Percentiles rank a stretch among this genome's conserved stretches.
Conservation (phyloP, 2,797 vertebrate species). For the Pipistrellus nathusii region DNA sequence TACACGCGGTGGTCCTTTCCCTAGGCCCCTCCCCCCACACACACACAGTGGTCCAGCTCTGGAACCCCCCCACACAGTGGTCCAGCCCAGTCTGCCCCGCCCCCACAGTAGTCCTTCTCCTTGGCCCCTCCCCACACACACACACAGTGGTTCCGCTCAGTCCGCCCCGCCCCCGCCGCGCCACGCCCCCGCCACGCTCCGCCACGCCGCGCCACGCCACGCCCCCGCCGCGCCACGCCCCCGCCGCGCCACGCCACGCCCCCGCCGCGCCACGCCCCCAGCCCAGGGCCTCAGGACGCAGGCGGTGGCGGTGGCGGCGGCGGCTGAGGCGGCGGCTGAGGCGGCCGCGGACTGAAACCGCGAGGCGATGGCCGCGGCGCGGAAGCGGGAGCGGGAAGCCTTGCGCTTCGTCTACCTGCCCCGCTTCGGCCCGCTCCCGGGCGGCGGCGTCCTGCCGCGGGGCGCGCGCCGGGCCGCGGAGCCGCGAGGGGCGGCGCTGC, state of each 20-base stretch:
- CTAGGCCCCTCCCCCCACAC: not conserved
- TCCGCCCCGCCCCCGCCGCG: too few species aligned
- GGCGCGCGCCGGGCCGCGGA: not conserved
- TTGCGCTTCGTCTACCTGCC: slow-evolving; percentile 75
- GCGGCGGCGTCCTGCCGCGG: slow-evolving; percentile 69
- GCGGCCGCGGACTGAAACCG: fast-evolving
- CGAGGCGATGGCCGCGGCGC: fast-evolving
- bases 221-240: too few species aligned
- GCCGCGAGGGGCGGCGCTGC: not conserved
- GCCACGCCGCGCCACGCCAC: too few species aligned
- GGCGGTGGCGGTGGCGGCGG: too few species aligned
- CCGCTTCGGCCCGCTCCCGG: slow-evolving; percentile 83
- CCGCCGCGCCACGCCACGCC: too few species aligned
- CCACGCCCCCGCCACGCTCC: too few species aligned
- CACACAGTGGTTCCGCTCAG: too few species aligned
- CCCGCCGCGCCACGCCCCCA: too few species aligned
- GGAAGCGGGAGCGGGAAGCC: fast-evolving
- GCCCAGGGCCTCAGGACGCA: too few species aligned
- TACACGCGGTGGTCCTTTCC: not conserved
- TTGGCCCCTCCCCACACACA: not conserved
- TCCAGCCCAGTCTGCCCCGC: not conserved
- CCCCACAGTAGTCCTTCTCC: too few species aligned
- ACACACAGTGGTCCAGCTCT: too few species aligned
- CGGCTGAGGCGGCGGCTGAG: fast-evolving
- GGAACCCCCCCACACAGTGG: too few species aligned